Base-by-base conservation (phyloP, 2,888 invertebrate genomes). In the Euplagia quadripunctaria region DNA sequence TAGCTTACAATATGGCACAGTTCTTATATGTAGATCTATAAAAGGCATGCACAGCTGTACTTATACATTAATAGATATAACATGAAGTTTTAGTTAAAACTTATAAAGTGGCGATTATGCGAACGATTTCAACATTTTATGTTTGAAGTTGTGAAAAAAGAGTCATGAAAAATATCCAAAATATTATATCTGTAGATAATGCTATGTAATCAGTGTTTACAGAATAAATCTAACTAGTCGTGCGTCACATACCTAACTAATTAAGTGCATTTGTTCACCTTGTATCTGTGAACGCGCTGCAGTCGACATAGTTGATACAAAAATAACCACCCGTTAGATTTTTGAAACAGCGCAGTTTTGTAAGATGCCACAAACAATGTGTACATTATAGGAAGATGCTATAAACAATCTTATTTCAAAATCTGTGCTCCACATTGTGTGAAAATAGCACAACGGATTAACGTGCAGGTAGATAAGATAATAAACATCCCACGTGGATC, bases 381-480 rank as follows among this genome's bases (percentile, higher is more conserved):
- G 71, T 77, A 75, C 79, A 75, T 80, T 85, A 81, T 82, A 80
- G 82, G 77, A 68, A 78, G 78, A 71, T 83, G 78, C 77, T 71
- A 74, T 79, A 81, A 82, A 80, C 77, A 74, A 52, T 80, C 79
- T 78, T 82, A 86, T 92, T 92, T 88, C 89, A 88, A 90, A 91
- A 93, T 87, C 84, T 86, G 80, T 88, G 89, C 76, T 88, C 89
- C 86, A 89, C 84, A 88, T 89, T 88, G 88, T 89, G 83, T 91
- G 89, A 91, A 93, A 92, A 93, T 93, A 93, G 92, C 90, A 87
- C 90, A 89, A 82, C 82, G 87, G 89, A 90, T 92, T 91, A 90
- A 87, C 90, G 84, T 88, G 87, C 89, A 87, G 86, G 85, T 88
- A 91, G 93, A 94, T 94, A 93, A 94, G 92, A 94, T 94, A 94